A percentile compares a stretch with the other conserved stretches of the same genome.
Evolutionary conservation across 2,888 invertebrate genomes (phyloP).

Genomic region (Adelphocoris suturalis): DNA sequence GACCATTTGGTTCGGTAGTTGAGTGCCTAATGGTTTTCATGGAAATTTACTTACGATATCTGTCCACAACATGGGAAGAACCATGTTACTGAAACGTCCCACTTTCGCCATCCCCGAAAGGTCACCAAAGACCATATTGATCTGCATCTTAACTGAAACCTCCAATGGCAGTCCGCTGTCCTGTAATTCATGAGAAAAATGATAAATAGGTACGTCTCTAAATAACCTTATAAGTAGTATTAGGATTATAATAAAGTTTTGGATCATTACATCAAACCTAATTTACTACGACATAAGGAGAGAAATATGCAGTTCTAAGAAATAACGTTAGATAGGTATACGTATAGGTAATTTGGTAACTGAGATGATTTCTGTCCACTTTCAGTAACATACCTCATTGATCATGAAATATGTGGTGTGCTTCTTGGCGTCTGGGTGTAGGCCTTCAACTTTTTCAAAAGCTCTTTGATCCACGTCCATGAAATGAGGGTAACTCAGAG

Average conservation of each 20-base stretch:
- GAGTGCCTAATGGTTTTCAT: too few relatives aligned
- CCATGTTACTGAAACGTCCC: slow-evolving; percentile 85
- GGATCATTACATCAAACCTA: too few relatives aligned
- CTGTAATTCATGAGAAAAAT: slow-evolving; percentile 78
- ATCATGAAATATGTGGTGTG: slow-evolving; percentile 88
- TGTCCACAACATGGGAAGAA: slow-evolving; percentile 91
- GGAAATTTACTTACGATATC: slow-evolving; percentile 88
- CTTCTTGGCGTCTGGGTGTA: slow-evolving; percentile 82
- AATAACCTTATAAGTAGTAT: too few relatives aligned
- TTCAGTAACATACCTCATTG: slow-evolving; percentile 84
- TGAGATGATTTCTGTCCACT: too few relatives aligned
- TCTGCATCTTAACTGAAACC: slow-evolving; percentile 90
- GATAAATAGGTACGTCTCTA: neutral
- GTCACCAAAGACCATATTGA: slow-evolving; percentile 90
- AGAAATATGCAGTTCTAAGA: too few relatives aligned
- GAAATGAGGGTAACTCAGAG: slow-evolving; percentile 93
- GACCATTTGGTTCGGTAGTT: too few relatives aligned
- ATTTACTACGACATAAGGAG: too few relatives aligned
- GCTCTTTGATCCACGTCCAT: slow-evolving; percentile 85
- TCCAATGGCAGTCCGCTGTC: slow-evolving; percentile 89
- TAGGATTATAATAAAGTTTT: too few relatives aligned
- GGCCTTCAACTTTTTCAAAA: slow-evolving; percentile 84
- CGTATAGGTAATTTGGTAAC: too few relatives aligned
- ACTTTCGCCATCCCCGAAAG: slow-evolving; percentile 84
- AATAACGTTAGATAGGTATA: too few relatives aligned